A percentile compares a stretch with the other conserved stretches of the same genome.
Conservation (phyloP, 2,888 invertebrate genomes). For the Brassicogethes aeneus region DNA sequence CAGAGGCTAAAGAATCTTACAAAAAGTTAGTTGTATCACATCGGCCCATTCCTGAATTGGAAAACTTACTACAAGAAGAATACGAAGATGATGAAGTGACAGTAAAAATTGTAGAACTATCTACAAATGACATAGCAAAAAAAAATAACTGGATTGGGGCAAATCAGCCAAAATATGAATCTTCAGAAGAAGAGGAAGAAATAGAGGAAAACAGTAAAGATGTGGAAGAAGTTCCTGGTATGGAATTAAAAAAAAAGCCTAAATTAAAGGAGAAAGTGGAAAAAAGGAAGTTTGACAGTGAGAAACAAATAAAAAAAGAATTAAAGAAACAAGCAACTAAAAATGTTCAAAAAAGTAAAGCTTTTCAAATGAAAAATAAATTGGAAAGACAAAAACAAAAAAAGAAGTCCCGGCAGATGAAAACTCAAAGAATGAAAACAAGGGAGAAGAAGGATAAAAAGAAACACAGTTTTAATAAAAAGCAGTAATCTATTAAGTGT, state of each 20-base stretch:
- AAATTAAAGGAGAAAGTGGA: conserved; percentile 26
- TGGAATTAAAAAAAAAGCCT: conserved; percentile 35
- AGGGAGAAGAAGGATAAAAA: conserved; percentile 27
- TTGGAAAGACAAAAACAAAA: conserved; percentile 60
- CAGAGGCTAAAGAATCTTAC: conserved; percentile 63
- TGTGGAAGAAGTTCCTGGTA: conserved; percentile 38
- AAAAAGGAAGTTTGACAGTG: conserved; percentile 40
- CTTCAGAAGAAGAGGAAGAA: conserved; percentile 29
- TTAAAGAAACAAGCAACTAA: conserved; percentile 64
- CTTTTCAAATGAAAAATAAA: conserved; percentile 65
- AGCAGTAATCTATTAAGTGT: background rate
- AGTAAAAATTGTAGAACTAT: conserved; percentile 69
- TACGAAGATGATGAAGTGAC: conserved; percentile 70
- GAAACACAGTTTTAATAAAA: background rate
- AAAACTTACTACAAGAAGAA: conserved; percentile 58
- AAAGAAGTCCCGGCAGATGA: conserved; percentile 51
- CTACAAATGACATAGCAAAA: conserved; percentile 59
- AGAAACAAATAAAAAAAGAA: conserved; percentile 61
- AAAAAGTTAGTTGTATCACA: conserved; percentile 66
- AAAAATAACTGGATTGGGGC: conserved; percentile 64
- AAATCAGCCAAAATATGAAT: conserved; percentile 45
- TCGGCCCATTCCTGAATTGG: conserved; percentile 60
- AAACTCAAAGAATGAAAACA: conserved; percentile 36
- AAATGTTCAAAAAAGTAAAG: conserved; percentile 67
- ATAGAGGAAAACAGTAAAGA: conserved; percentile 25